Conservation (phyloP, 2,113 vertebrate species). For the Propithecus coquereli region DNA sequence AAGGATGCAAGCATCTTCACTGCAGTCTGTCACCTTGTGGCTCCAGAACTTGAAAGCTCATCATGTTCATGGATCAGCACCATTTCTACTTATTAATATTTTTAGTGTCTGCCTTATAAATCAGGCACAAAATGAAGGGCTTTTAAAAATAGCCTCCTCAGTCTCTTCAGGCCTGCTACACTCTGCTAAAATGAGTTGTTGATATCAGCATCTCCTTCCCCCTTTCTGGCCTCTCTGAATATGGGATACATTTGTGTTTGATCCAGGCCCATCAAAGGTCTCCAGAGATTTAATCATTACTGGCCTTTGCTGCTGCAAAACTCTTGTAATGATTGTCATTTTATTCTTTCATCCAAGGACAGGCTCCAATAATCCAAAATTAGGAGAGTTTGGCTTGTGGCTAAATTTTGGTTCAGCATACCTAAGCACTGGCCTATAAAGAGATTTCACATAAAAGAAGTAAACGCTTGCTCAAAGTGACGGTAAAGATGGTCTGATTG, state of each 20-base stretch:
- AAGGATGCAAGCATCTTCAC: conserved; percentile 39
- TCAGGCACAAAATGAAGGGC: conserved; percentile 51
- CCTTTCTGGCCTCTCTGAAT: conserved; percentile 6
- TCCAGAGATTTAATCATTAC: neutral
- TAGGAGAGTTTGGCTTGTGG: neutral
- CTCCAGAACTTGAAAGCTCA: conserved; percentile 69
- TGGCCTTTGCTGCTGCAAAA: neutral
- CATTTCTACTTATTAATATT: conserved; percentile 72
- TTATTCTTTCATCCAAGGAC: neutral
- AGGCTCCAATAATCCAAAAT: neutral
- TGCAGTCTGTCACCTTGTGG: conserved; percentile 71
- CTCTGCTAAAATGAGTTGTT: conserved; percentile 52
- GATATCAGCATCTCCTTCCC: conserved; percentile 23
- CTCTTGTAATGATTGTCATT: neutral
- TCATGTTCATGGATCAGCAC: conserved; percentile 60
- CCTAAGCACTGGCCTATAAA: neutral
- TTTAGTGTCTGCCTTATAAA: conserved; percentile 67
- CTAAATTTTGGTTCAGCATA: neutral
- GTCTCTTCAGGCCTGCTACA: conserved; percentile 6
- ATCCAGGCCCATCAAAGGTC: neutral
- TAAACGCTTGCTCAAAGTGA: neutral
- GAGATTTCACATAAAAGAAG: neutral
- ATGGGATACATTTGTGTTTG: neutral
- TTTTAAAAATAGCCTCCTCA: conserved; percentile 72
- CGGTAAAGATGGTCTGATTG: neutral